phyloP scores from a whole-genome alignment of 1,140 invertebrate genomes.

The Micrasema minimum region DNA sequence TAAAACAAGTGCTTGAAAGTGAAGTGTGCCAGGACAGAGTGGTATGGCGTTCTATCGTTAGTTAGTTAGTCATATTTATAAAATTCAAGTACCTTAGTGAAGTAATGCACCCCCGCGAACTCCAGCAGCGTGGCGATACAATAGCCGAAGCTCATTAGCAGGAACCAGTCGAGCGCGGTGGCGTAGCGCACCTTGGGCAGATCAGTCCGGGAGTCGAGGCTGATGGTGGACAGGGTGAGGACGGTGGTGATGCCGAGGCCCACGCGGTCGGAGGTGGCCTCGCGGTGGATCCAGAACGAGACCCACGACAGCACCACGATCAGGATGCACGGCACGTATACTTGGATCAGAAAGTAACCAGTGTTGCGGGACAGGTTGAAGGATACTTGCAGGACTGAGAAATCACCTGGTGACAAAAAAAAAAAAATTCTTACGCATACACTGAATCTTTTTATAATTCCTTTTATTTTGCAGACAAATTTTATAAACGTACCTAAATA shows the following conservation, averaged over 20 bases:
- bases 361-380: constrained; percentile 92
- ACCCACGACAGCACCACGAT: constrained; percentile 97
- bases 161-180: constrained; percentile 92
- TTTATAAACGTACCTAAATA: too few relatives aligned
- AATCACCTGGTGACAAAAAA: constrained; percentile 73
- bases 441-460: too few relatives aligned
- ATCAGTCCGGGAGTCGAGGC: constrained; percentile 89
- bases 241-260: constrained; percentile 89
- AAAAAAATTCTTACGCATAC: not conserved
- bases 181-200: constrained; percentile 92
- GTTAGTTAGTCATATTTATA: too few relatives aligned
- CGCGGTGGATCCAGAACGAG: constrained; percentile 96
- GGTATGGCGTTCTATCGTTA: too few relatives aligned
- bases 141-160: constrained; percentile 93
- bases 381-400: constrained; percentile 90
- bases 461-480: too few relatives aligned
- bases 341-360: constrained; percentile 94
- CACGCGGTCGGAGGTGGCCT: constrained; percentile 82
- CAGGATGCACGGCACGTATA: constrained; percentile 93
- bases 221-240: constrained; percentile 90
- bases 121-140: constrained; percentile 92
- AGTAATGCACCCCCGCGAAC: constrained; percentile 95
- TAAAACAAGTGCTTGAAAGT: too few relatives aligned
- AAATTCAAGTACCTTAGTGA: constrained; percentile 91
- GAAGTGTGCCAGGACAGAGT: too few relatives aligned